These are phyloP conservation scores for Archaeoteleia sp. DNA, from an alignment of 2,888 invertebrate species.

Conservation along the genomic window DNA sequence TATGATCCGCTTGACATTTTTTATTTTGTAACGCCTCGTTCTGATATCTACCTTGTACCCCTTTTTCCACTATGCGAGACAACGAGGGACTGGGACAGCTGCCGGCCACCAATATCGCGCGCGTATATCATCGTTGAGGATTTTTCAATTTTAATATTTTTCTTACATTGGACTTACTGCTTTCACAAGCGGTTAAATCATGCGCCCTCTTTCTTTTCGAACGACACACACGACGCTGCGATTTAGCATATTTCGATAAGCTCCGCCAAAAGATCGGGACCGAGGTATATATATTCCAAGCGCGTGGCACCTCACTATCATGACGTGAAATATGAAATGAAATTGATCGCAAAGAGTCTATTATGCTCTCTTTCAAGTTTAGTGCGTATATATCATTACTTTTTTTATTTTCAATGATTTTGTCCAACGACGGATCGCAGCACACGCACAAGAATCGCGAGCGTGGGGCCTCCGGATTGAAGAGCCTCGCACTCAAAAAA, in stretches of 20 bases:
- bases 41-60: too few species aligned
- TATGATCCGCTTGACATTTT: too few species aligned
- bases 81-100: conserved; percentile 65
- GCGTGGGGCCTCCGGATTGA: too few species aligned
- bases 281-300: conserved; percentile 41
- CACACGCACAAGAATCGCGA: too few species aligned
- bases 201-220: conserved; percentile 42
- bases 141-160: conserved; percentile 74
- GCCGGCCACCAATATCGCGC: conserved; percentile 74
- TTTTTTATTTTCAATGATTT: conserved; percentile 22
- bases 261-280: conserved; percentile 42
- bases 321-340: conserved; percentile 26
- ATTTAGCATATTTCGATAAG: conserved; percentile 65
- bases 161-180: conserved; percentile 60
- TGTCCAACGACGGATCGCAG: too few species aligned
- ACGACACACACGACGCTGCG: conserved; percentile 27
- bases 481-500: too few species aligned
- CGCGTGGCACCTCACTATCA: conserved; percentile 27
- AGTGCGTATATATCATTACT: too few species aligned
- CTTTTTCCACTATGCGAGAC: too few species aligned
- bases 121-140: conserved; percentile 70
- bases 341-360: conserved; percentile 10
- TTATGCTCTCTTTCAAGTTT: too few species aligned
- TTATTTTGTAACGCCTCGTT: too few species aligned
- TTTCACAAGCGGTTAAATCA: conserved; percentile 72